phyloP scores from a whole-genome alignment of 2,888 invertebrate genomes.

The Polymixis flavicincta region DNA sequence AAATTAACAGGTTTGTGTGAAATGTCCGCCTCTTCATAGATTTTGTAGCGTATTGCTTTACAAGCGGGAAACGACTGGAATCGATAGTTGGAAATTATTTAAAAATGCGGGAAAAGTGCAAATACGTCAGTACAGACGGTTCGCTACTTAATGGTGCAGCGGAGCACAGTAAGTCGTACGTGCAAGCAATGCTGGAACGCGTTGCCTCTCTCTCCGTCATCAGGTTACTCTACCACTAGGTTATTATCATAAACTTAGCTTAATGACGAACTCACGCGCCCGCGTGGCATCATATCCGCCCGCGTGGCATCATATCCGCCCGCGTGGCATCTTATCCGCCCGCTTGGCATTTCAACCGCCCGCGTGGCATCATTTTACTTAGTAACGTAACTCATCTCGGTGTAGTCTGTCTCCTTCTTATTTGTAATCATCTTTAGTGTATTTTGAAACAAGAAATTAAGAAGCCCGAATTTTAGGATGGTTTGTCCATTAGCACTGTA shows the following conservation, averaged over 20 bases:
- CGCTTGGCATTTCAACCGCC: neutral
- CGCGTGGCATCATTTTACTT: neutral
- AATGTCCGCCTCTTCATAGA: conserved; percentile 53
- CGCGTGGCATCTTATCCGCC: neutral
- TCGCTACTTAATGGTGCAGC: conserved; percentile 9
- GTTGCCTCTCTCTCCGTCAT: conserved; percentile 9
- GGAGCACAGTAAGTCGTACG: neutral
- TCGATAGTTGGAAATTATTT: conserved; percentile 3
- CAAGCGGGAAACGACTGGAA: conserved; percentile 4
- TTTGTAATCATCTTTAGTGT: conserved; percentile 27
- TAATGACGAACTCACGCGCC: conserved; percentile 1
- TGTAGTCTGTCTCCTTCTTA: conserved; percentile 29
- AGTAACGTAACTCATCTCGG: conserved; percentile 7
- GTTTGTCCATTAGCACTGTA: conserved; percentile 46
- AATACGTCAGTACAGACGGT: conserved; percentile 3
- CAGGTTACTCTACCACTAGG: conserved; percentile 1
- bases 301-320: neutral
- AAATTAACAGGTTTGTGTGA: conserved; percentile 15
- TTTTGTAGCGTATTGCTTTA: conserved; percentile 30
- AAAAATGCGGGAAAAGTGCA: neutral
- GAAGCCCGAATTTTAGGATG: conserved; percentile 40
- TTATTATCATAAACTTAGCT: conserved; percentile 19
- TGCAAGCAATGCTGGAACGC: neutral
- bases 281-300: neutral
- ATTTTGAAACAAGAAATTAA: conserved; percentile 11